Evolutionary conservation across 2,888 invertebrate species (phyloP).

Genomic region (Gastrophysa polygoni): DNA sequence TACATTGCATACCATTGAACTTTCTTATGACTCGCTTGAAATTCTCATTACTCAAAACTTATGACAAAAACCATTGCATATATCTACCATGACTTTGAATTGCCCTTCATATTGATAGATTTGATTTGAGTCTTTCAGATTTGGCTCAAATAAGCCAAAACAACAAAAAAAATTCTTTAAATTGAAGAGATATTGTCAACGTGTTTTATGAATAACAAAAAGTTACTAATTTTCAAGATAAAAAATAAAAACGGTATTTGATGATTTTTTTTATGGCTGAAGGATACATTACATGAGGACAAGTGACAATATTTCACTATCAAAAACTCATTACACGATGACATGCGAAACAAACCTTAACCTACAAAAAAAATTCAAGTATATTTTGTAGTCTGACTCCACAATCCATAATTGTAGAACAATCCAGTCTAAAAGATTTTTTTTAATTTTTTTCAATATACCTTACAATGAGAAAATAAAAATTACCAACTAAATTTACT

Average conservation of each 20-base stretch:
- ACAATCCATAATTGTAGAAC: neutral
- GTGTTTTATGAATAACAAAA: neutral
- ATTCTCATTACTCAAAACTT: no score
- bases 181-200: no score
- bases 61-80: no score
- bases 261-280: neutral
- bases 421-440: neutral
- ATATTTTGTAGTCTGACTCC: neutral
- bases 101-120: no score
- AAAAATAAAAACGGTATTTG: neutral
- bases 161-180: no score
- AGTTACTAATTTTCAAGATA: neutral
- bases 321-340: neutral
- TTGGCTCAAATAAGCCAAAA: no score
- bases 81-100: no score
- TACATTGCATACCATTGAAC: no score
- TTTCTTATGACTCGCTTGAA: no score
- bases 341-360: conserved; percentile 4
- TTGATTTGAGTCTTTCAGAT: no score
- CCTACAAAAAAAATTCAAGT: neutral
- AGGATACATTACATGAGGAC: conserved; percentile 1
- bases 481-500: neutral
- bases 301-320: neutral
- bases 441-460: neutral
- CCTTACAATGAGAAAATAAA: neutral